Conservation (phyloP, 1,140 invertebrate species). For the Drosophila nigrodunni region DNA sequence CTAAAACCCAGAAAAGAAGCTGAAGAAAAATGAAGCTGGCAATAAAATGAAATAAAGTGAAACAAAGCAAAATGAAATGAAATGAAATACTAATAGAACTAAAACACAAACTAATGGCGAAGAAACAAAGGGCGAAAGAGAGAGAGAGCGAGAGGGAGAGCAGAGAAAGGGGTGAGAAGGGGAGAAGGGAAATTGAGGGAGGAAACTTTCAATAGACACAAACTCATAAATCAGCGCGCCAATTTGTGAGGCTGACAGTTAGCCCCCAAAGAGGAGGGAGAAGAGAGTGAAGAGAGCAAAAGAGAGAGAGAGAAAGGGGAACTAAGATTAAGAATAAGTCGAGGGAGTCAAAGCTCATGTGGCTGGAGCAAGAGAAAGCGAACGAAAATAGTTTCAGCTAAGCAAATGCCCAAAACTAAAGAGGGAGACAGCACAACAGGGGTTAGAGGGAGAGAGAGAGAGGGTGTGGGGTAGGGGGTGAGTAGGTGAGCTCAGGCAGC, state of each 20-base stretch:
- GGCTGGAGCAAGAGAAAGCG: slow-evolving; percentile 8
- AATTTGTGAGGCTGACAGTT: slow-evolving; percentile 73
- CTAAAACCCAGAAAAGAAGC: slow-evolving; percentile 65
- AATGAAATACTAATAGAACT: slow-evolving; percentile 81
- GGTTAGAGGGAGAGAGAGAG: not conserved
- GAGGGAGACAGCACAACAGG: not conserved
- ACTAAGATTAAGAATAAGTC: slow-evolving; percentile 7
- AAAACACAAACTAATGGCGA: slow-evolving; percentile 74
- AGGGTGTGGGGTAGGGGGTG: slow-evolving; percentile 2
- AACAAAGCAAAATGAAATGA: slow-evolving; percentile 62
- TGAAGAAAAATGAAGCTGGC: slow-evolving; percentile 43
- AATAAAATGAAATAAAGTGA: slow-evolving; percentile 44
- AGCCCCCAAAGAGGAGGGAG: slow-evolving; percentile 28
- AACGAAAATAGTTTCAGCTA: slow-evolving; percentile 60
- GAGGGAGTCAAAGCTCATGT: slow-evolving; percentile 31
- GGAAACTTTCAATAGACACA: slow-evolving; percentile 72
- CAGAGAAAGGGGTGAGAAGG: not conserved
- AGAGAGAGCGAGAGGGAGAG: too few species aligned
- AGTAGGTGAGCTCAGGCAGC: slow-evolving; percentile 44
- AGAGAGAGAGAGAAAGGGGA: not conserved
- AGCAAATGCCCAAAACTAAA: slow-evolving; percentile 45
- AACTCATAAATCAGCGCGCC: slow-evolving; percentile 82
- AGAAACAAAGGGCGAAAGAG: not conserved
- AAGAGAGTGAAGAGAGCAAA: not conserved
- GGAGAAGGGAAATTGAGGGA: not conserved